Evolutionary conservation across 2,888 invertebrate species (phyloP).

Genomic region (Nysson spinosus): DNA sequence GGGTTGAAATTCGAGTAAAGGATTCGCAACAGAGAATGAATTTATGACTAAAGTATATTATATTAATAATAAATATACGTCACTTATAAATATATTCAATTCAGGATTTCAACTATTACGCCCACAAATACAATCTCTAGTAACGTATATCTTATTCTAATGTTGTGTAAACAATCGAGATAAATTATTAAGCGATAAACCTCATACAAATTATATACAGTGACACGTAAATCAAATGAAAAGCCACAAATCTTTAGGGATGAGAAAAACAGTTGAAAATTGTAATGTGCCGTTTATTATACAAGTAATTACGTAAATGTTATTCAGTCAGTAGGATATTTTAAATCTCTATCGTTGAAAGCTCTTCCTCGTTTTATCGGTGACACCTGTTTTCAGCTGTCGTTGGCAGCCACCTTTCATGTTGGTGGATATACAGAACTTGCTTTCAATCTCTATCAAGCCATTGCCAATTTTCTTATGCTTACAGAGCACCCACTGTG

Average conservation of each 20-base stretch:
- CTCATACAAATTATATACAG: no score
- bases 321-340: constrained; percentile 29
- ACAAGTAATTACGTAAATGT: constrained; percentile 24
- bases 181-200: no score
- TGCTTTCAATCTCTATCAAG: constrained; percentile 16
- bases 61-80: neutral
- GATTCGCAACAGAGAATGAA: constrained; percentile 14
- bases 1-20: constrained; percentile 17
- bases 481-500: constrained; percentile 7
- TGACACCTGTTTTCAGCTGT: constrained; percentile 57
- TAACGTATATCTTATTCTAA: no score
- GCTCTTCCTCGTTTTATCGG: constrained; percentile 30
- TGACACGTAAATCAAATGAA: no score
- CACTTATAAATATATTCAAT: no score
- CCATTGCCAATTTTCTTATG: constrained; percentile 53
- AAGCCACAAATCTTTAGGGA: no score
- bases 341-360: constrained; percentile 37
- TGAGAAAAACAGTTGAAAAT: no score
- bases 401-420: constrained; percentile 23
- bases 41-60: neutral
- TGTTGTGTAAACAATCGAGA: no score
- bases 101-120: no score
- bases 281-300: no score
- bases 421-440: constrained; percentile 3
- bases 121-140: no score